Evolutionary conservation across 2,797 vertebrate genomes (phyloP).

Genomic region (Dicrostonyx torquatus): DNA sequence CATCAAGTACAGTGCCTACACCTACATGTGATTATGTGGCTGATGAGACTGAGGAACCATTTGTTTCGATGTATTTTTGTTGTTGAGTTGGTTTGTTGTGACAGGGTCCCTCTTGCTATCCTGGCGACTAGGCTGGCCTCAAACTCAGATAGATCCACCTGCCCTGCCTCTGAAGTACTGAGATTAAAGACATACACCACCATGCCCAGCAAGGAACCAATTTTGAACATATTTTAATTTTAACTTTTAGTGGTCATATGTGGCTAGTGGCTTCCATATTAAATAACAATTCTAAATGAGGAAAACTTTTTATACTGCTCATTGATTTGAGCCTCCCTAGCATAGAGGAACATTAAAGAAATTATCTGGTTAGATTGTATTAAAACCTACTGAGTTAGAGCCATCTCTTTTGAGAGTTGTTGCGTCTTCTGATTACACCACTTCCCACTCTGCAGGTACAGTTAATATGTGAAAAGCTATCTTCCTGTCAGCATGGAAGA

Average conservation of each 20-base stretch:
- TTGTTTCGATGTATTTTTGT: background rate
- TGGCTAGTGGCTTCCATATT: background rate
- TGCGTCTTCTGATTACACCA: constrained; percentile 49
- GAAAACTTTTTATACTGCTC: background rate
- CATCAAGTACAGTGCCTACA: background rate
- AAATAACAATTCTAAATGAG: constrained; percentile 34
- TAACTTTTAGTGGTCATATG: background rate
- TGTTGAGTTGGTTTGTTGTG: background rate
- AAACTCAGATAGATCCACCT: background rate
- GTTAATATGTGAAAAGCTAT: constrained; percentile 24
- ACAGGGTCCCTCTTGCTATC: background rate
- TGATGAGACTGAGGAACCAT: background rate
- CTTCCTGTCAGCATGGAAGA: background rate
- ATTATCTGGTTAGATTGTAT: constrained; percentile 44
- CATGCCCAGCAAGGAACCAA: background rate
- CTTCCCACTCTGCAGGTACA: background rate
- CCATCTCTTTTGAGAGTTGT: constrained; percentile 37
- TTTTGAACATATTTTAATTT: background rate
- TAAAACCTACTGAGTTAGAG: constrained; percentile 49
- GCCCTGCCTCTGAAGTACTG: background rate
- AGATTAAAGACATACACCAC: background rate
- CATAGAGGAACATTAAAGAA: constrained; percentile 16
- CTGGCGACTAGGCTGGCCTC: background rate
- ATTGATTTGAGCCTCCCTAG: background rate
- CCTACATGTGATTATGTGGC: background rate